Conservation (phyloP, 1,140 invertebrate species). For the Delia radicum region DNA sequence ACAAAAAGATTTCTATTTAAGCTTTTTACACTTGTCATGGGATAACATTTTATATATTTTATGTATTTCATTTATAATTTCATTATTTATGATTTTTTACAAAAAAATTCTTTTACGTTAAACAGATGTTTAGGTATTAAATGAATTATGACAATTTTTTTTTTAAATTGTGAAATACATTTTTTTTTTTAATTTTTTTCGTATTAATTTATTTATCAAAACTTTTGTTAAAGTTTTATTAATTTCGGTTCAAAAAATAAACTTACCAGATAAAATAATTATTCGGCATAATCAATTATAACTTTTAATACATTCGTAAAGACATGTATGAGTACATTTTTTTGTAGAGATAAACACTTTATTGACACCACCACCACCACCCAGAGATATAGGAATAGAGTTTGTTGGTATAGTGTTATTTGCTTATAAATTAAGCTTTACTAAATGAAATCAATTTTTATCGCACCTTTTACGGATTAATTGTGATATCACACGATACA, state of each 20-base stretch:
- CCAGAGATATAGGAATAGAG: not conserved
- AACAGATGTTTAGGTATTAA: slow-evolving; percentile 1
- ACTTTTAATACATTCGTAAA: slow-evolving; percentile 10
- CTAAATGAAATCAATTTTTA: slow-evolving; percentile 24
- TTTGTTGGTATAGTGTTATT: not conserved
- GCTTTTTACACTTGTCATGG: slow-evolving; percentile 14
- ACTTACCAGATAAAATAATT: slow-evolving; percentile 12
- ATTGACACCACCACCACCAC: not conserved
- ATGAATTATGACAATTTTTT: not conserved
- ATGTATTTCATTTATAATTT: not conserved
- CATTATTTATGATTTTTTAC: slow-evolving; percentile 10
- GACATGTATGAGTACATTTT: slow-evolving; percentile 11
- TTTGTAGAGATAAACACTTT: not conserved
- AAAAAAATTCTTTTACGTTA: not conserved
- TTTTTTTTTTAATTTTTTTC: not conserved
- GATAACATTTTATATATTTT: not conserved
- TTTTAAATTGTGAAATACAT: not conserved
- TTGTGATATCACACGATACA: not conserved
- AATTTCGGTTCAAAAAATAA: not conserved
- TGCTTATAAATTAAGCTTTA: slow-evolving; percentile 23
- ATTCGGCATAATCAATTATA: slow-evolving; percentile 18
- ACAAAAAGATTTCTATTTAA: not conserved
- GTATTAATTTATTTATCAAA: not conserved
- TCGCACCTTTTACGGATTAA: slow-evolving; percentile 23
- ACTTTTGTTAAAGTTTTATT: not conserved